Conservation (phyloP, 2,113 vertebrate species). For the Heloderma charlesbogerti region DNA sequence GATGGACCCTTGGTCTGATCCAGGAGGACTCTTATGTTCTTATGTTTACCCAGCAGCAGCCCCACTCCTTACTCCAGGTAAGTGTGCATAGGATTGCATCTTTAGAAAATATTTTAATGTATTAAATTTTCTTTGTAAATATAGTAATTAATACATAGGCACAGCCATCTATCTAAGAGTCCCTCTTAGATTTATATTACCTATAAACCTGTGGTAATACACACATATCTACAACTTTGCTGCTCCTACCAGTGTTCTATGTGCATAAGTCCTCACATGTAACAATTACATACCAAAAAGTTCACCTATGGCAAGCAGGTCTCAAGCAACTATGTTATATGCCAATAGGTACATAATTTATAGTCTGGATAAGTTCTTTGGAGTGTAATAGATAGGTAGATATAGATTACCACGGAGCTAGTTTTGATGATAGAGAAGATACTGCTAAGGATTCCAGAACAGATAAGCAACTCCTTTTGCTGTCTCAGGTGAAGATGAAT, state of each 20-base stretch:
- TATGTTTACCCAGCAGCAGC: not conserved
- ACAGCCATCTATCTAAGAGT: not conserved
- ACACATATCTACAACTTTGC: not conserved
- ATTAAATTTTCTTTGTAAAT: not conserved
- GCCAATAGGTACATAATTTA: not conserved
- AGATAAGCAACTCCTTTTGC: constrained; percentile 97
- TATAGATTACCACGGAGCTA: constrained; percentile 80
- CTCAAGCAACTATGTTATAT: not conserved
- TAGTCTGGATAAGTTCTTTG: not conserved
- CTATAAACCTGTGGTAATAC: not conserved
- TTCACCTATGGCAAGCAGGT: not conserved
- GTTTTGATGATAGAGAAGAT: constrained; percentile 96
- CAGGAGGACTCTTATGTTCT: too few relatives aligned
- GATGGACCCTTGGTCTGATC: too few relatives aligned
- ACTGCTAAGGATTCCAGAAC: constrained; percentile 96
- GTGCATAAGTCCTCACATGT: not conserved
- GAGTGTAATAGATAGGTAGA: not conserved
- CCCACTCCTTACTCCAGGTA: not conserved
- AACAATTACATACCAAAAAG: not conserved
- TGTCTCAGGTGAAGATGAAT: constrained; percentile 96
- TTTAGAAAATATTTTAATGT: not conserved
- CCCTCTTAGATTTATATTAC: too few relatives aligned
- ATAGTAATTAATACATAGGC: not conserved
- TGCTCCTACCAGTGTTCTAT: not conserved
- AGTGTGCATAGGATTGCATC: not conserved